phyloP scores from a whole-genome alignment of 2,113 vertebrate species.

The Tricholaema leucomelas region DNA sequence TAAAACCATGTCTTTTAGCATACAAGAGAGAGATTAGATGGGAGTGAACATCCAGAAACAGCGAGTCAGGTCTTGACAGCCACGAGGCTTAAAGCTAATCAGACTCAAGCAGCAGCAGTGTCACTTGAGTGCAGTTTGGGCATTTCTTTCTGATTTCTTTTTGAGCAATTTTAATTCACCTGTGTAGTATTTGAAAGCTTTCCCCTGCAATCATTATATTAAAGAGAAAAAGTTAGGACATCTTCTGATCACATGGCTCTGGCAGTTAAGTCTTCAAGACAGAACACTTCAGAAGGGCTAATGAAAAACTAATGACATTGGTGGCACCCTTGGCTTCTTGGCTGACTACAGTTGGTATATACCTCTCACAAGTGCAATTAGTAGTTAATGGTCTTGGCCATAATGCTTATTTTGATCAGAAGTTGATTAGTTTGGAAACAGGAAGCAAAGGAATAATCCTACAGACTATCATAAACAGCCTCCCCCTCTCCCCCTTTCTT shows the following conservation, averaged over 20 bases:
- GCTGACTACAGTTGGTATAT: slow-evolving; percentile 14
- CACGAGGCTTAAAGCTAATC: not conserved
- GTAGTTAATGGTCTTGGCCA: not conserved
- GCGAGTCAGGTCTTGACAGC: not conserved
- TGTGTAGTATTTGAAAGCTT: not conserved
- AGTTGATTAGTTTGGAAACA: slow-evolving; percentile 20
- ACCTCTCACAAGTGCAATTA: not conserved
- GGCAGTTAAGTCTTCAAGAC: not conserved
- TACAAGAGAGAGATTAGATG: slow-evolving; percentile 10
- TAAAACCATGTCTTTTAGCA: not conserved
- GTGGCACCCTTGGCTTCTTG: not conserved
- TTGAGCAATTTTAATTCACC: not conserved
- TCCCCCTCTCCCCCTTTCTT: not conserved
- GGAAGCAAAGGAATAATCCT: slow-evolving; percentile 51
- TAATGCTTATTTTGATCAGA: not conserved
- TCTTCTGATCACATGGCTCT: not conserved
- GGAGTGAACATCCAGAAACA: not conserved
- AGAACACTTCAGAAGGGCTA: not conserved
- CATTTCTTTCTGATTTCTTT: slow-evolving; percentile 11
- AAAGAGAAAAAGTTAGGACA: not conserved
- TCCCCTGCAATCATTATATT: not conserved
- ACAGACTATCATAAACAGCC: slow-evolving; percentile 3
- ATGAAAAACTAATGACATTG: slow-evolving; percentile 3
- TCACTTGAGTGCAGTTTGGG: not conserved
- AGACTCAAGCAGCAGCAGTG: not conserved